Evolutionary conservation across 2,113 vertebrate genomes (phyloP).

Genomic region (Sinocyclocheilus anshuiensis): DNA sequence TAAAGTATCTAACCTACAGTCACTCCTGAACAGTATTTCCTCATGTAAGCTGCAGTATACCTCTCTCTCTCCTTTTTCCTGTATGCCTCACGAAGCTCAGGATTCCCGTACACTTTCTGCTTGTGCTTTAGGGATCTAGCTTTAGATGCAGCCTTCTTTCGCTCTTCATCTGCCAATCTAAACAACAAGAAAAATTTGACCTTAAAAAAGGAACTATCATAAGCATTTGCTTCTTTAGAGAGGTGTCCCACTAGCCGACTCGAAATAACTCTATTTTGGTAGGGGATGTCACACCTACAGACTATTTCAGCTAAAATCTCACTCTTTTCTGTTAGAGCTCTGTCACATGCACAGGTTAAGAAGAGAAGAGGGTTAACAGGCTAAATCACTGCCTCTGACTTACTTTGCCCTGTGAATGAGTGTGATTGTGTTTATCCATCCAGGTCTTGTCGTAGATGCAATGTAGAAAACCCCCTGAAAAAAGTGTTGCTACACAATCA

Average conservation of each 20-base stretch:
- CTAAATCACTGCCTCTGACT: not conserved
- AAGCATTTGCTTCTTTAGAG: slow-evolving; percentile 23
- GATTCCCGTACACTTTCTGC: slow-evolving; percentile 18
- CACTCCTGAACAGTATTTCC: not conserved
- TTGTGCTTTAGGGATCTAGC: slow-evolving; percentile 26
- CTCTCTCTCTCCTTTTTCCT: slow-evolving; percentile 39
- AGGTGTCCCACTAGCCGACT: slow-evolving; percentile 22
- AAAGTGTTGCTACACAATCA: not conserved
- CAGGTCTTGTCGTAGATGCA: not conserved
- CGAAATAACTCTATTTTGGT: not conserved
- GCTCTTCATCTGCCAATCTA: not conserved
- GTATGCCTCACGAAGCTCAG: slow-evolving; percentile 28
- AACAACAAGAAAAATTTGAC: slow-evolving; percentile 10
- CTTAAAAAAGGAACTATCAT: not conserved
- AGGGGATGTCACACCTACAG: not conserved
- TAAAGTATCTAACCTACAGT: not conserved
- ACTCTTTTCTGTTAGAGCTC: not conserved
- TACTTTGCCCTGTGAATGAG: not conserved
- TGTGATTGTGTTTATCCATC: not conserved
- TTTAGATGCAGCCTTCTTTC: slow-evolving; percentile 13
- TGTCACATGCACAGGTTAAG: not conserved
- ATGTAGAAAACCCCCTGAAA: not conserved
- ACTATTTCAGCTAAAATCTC: not conserved
- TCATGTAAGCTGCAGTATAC: not conserved
- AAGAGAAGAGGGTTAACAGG: not conserved